phyloP scores from a whole-genome alignment of 2,797 vertebrate genomes.

The Spondyliosoma cantharus region DNA sequence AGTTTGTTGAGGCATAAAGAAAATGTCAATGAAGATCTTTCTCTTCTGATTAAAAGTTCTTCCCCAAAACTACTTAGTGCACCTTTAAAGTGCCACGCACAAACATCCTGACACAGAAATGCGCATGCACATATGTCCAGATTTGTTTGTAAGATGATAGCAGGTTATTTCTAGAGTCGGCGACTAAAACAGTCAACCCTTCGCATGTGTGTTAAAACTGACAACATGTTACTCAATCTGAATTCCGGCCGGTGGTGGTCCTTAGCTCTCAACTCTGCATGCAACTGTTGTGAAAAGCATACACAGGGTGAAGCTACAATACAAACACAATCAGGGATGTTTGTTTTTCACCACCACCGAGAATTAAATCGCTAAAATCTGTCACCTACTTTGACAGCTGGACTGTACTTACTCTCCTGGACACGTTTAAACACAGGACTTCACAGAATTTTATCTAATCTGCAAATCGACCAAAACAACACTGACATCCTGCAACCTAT shows the following conservation, averaged over 20 bases:
- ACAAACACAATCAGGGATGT: conserved; percentile 1
- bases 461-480: conserved; percentile 19
- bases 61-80: no score
- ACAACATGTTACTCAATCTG: conserved; percentile 7
- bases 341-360: background rate
- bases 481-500: conserved; percentile 17
- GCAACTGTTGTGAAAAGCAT: conserved; percentile 11
- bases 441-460: conserved; percentile 15
- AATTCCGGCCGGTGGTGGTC: conserved; percentile 12
- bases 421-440: conserved; percentile 5
- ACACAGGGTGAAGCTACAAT: background rate
- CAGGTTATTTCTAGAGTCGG: conserved; percentile 38
- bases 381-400: background rate
- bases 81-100: background rate
- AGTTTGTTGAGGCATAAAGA: no score
- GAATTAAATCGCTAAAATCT: background rate
- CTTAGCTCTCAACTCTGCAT: background rate
- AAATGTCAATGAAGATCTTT: no score
- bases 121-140: conserved; percentile 5
- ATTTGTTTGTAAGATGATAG: conserved; percentile 53
- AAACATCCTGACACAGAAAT: background rate
- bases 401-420: background rate
- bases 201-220: conserved; percentile 12
- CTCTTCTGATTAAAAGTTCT: no score
- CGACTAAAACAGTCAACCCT: conserved; percentile 27